Evolutionary conservation across 1,140 invertebrate species (phyloP).

Genomic region (Hyphantria cunea): DNA sequence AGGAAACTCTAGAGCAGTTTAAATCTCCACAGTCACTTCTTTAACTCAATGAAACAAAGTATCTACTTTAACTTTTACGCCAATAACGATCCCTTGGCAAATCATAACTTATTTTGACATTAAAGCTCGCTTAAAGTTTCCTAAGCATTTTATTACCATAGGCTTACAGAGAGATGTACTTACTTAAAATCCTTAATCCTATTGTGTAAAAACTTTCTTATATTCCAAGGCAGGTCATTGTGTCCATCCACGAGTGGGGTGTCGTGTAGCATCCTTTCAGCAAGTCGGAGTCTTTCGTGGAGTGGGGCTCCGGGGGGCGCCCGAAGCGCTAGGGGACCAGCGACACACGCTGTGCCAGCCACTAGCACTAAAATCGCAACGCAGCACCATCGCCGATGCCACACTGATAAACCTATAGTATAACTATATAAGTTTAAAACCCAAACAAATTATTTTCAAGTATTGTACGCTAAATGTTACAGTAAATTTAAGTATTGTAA

Average conservation of each 20-base stretch:
- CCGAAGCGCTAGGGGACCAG: slow-evolving; percentile 85
- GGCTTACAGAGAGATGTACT: slow-evolving; percentile 28
- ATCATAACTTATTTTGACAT: no score
- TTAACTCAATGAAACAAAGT: no score
- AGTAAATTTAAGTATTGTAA: no score
- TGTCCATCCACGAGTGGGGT: slow-evolving; percentile 89
- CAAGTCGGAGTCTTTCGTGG: slow-evolving; percentile 84
- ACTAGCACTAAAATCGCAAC: slow-evolving; percentile 85
- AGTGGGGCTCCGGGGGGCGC: slow-evolving; percentile 85
- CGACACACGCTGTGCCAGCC: slow-evolving; percentile 85
- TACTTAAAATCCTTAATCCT: slow-evolving; percentile 91
- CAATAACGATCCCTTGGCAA: no score
- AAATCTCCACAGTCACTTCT: no score
- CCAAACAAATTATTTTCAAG: no score
- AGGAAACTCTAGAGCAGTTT: no score
- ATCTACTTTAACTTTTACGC: no score
- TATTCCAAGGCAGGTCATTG: slow-evolving; percentile 96
- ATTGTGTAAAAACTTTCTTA: slow-evolving; percentile 93
- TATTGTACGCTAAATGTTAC: no score
- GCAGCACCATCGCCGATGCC: slow-evolving; percentile 84
- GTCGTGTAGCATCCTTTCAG: slow-evolving; percentile 84
- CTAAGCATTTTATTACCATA: no score
- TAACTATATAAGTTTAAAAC: neutral
- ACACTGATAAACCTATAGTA: slow-evolving; percentile 58
- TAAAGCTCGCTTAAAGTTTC: no score